phyloP scores from a whole-genome alignment of 2,888 invertebrate genomes.

The Capitulum mitella region DNA sequence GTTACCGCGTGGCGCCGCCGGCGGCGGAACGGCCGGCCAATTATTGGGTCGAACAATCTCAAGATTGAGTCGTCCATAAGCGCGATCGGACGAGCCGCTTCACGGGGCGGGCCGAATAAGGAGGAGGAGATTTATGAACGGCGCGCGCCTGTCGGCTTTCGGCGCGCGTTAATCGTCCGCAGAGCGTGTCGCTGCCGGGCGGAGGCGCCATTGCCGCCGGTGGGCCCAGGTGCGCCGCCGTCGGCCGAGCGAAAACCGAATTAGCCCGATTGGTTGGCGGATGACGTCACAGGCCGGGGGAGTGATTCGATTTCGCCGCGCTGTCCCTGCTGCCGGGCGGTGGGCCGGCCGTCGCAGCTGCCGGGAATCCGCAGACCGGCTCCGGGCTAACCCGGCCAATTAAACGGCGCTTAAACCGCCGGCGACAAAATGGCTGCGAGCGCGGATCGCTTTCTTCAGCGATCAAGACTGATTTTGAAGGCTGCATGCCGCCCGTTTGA shows the following conservation, averaged over 20 bases:
- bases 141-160: background rate
- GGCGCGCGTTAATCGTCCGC: background rate
- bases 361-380: no score
- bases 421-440: no score
- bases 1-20: background rate
- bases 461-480: no score
- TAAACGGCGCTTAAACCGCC: no score
- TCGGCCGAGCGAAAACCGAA: background rate
- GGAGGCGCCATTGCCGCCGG: background rate
- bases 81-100: background rate
- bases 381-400: no score
- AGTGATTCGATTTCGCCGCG: no score
- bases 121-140: background rate
- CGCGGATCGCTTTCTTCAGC: no score
- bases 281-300: no score
- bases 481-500: no score
- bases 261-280: no score
- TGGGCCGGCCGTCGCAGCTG: no score
- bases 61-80: slow-evolving; percentile 1
- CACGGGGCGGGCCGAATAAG: background rate
- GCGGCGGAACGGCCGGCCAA: background rate
- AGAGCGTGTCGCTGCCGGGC: background rate
- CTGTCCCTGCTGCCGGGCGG: no score
- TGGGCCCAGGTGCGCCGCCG: background rate
- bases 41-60: background rate